These are phyloP conservation scores for Parazoanthus darwini DNA, from an alignment of 92 coral and sea anemone genomes.

Conservation along the genomic window DNA sequence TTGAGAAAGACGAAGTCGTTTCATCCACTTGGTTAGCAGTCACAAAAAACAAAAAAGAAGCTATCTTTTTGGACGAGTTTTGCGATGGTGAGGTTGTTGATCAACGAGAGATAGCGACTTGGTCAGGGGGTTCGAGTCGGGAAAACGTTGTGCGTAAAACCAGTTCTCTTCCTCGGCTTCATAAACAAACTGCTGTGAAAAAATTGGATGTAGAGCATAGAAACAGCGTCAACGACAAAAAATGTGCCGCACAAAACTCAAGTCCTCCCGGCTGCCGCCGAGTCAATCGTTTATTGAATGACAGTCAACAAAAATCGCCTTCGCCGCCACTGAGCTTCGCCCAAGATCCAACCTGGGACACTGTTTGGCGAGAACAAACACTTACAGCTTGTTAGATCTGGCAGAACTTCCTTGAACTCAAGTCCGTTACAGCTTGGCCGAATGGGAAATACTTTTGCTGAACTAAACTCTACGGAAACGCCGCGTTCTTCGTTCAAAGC, in stretches of 20 bases:
- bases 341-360: not conserved
- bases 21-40: constrained; percentile 38
- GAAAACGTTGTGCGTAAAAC: not conserved
- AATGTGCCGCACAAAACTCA: not conserved
- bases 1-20: constrained; percentile 62
- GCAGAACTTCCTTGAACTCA: not conserved
- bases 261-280: not conserved
- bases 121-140: not conserved
- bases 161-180: constrained; percentile 24
- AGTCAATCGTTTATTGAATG: not conserved
- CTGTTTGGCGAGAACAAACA: not conserved
- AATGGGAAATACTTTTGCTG: not conserved
- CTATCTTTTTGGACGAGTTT: constrained; percentile 8
- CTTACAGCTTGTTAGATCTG: not conserved
- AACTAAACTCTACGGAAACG: not conserved
- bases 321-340: constrained; percentile 32
- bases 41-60: constrained; percentile 32
- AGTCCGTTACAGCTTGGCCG: not conserved
- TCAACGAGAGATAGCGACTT: not conserved
- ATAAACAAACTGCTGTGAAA: not conserved
- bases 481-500: not conserved
- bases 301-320: not conserved
- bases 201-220: not conserved
- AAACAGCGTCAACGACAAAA: not conserved
- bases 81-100: not conserved